Evolutionary conservation across 1,140 invertebrate genomes (phyloP), one percentile per base, ranked within the genome.

Genomic region (Andrena cerasifolii): DNA sequence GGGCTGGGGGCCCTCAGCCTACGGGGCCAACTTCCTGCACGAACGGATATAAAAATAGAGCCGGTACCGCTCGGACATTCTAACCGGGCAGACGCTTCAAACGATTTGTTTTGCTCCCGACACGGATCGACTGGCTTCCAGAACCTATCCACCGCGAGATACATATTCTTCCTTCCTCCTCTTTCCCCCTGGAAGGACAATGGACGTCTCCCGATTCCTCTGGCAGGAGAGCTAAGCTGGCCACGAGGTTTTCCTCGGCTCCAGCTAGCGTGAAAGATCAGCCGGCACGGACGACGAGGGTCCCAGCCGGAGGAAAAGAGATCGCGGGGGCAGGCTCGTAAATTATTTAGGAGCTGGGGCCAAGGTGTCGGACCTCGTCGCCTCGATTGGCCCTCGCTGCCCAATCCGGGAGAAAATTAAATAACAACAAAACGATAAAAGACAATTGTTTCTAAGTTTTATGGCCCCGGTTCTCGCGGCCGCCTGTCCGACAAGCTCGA

Each of bases 31-130:
- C 91, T 92, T 92, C 91, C 91, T 92, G 90, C 89, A 89, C 84
- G 88, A 90, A 88, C 91, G 91, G 90, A 92, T 92, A 92, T 92
- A 92, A 92, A 92, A 92, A 92, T 92, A 91, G 91, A 91, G 90
- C 90, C 88, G 82, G 86, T 77, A 80, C 82, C 58, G 75, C 73
- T 47, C 53, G 73, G 77, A 72, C 80, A 76, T 83, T 75, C 68
- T 82, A 84, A 75, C 43, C 54, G 74, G 56, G 36, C 71, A 78
- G 83, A 61, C 84, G 65, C 75, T 86, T 80, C 51, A 72, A 83
- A 67, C 74, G 75, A 68, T 72, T 80, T 77, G 78, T 68, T 72
- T 68, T 33, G 10, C 61, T 16, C 16, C 16, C 54, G 40, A 40
- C 1, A 18, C 28, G 26, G 12, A 33, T 45, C 12, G 18, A 28